Conservation (phyloP, 2,888 invertebrate genomes). For the Volucella inflata region DNA sequence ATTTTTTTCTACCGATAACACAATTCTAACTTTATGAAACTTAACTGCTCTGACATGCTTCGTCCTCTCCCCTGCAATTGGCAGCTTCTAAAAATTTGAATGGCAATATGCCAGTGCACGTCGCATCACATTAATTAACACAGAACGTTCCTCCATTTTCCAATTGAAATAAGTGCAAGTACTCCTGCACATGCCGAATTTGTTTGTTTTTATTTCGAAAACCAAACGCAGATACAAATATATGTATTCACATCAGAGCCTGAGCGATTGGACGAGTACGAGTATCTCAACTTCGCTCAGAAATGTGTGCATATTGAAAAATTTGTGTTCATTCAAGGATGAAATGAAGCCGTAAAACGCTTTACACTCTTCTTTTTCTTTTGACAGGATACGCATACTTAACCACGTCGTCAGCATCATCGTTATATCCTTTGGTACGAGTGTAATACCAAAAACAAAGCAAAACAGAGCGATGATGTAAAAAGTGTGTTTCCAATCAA, state of each 20-base stretch:
- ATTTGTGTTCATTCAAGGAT: conserved; percentile 33
- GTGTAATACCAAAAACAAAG: conserved; percentile 20
- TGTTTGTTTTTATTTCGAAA: neutral
- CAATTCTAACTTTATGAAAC: too few relatives aligned
- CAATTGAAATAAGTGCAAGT: neutral
- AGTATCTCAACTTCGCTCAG: neutral
- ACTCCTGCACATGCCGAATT: neutral
- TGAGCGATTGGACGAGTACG: neutral
- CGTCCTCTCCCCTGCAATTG: neutral
- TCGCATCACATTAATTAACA: conserved; percentile 63
- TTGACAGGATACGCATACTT: conserved; percentile 54
- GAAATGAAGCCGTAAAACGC: conserved; percentile 22
- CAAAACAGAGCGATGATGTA: conserved; percentile 2
- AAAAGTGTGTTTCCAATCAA: conserved; percentile 43
- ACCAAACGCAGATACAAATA: neutral
- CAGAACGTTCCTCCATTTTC: conserved; percentile 19
- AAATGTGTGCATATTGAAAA: conserved; percentile 37
- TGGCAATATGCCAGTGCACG: conserved; percentile 55
- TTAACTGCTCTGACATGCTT: too few relatives aligned
- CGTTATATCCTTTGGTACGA: conserved; percentile 9
- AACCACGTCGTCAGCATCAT: conserved; percentile 49
- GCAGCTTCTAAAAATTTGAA: conserved; percentile 19
- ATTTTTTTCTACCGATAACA: too few relatives aligned
- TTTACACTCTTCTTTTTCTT: conserved; percentile 33
- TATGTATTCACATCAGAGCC: neutral